Percentiles rank a stretch among this genome's conserved stretches.
Evolutionary conservation across 2,113 vertebrate species (phyloP).

Genomic region (Apus apus): DNA sequence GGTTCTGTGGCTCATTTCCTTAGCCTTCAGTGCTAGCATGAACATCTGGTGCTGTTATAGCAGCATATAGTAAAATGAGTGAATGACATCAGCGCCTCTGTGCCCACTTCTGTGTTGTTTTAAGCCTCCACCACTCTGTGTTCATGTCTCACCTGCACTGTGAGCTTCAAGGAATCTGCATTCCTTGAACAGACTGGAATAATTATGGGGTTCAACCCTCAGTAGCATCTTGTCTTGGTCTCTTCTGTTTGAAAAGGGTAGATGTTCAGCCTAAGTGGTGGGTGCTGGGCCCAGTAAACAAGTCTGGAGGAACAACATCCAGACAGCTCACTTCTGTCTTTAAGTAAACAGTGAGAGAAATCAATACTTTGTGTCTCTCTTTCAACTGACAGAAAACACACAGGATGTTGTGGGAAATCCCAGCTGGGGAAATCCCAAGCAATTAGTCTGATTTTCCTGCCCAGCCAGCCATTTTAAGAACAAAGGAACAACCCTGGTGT

Average conservation of each 20-base stretch:
- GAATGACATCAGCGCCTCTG: not conserved
- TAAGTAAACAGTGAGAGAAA: not conserved
- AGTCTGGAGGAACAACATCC: not conserved
- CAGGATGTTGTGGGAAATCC: not conserved
- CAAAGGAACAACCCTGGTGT: not conserved
- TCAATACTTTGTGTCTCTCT: not conserved
- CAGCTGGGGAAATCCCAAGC: not conserved
- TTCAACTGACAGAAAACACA: not conserved
- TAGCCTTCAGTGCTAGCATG: not conserved
- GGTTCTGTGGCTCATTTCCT: not conserved
- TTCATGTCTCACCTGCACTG: accelerated
- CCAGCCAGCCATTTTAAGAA: not conserved
- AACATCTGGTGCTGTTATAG: not conserved
- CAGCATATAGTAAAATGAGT: not conserved
- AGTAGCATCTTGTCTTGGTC: not conserved
- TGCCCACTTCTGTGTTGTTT: not conserved
- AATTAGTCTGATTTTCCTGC: not conserved
- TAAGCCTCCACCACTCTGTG: not conserved
- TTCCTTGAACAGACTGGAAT: not conserved
- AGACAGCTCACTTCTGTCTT: not conserved
- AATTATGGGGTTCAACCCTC: not conserved
- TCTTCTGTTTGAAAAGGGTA: not conserved
- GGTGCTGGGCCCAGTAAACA: not conserved
- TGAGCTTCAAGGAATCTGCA: not conserved
- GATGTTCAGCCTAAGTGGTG: not conserved